Conservation (phyloP, 2,888 invertebrate species). For the Eupithecia subumbrata region DNA sequence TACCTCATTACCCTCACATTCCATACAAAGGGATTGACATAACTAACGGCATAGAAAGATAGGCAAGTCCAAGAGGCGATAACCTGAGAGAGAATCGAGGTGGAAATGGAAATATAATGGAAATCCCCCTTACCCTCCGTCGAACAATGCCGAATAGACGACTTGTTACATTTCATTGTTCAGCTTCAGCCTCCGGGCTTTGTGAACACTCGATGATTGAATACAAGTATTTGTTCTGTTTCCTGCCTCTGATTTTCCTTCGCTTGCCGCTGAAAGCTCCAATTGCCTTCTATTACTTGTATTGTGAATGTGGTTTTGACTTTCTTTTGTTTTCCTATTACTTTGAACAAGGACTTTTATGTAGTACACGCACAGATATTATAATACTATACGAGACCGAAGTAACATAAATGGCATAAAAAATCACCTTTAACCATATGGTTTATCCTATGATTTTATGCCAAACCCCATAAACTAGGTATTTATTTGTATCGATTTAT, state of each 20-base stretch:
- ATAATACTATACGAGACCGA: too few species aligned
- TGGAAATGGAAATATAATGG: slow-evolving; percentile 85
- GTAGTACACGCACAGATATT: too few species aligned
- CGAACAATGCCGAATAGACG: slow-evolving; percentile 82
- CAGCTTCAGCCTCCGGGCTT: slow-evolving; percentile 82
- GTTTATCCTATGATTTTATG: neutral
- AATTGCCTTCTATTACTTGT: slow-evolving; percentile 68
- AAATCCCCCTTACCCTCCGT: slow-evolving; percentile 61
- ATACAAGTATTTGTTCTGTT: slow-evolving; percentile 82
- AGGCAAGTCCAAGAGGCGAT: slow-evolving; percentile 82
- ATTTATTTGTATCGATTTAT: too few species aligned
- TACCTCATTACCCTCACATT: slow-evolving; percentile 40
- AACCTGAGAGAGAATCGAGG: slow-evolving; percentile 80
- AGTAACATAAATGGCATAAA: too few species aligned
- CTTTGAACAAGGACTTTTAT: neutral
- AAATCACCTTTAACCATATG: neutral
- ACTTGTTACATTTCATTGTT: slow-evolving; percentile 85
- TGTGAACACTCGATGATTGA: slow-evolving; percentile 82
- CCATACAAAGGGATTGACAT: slow-evolving; percentile 61
- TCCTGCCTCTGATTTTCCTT: slow-evolving; percentile 78
- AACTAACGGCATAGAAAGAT: slow-evolving; percentile 82
- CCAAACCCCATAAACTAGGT: neutral
- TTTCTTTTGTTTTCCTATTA: slow-evolving; percentile 42
- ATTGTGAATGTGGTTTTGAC: slow-evolving; percentile 65
- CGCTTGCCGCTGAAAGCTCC: slow-evolving; percentile 74